Evolutionary conservation across 2,888 invertebrate genomes (phyloP).

Genomic region (Cheilosia scutellata): DNA sequence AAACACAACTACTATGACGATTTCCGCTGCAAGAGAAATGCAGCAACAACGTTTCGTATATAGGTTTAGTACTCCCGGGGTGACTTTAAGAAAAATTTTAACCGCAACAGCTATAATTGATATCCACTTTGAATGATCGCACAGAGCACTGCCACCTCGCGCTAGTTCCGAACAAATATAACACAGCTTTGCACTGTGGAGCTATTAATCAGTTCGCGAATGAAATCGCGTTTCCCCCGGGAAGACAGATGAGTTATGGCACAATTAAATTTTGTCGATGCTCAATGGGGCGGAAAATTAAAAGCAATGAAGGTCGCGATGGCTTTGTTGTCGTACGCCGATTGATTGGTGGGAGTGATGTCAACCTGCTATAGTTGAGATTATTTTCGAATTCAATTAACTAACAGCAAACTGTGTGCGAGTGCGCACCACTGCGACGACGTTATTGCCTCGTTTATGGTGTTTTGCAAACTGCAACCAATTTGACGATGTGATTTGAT

Average conservation of each 20-base stretch:
- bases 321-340: slow-evolving; percentile 14
- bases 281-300: slow-evolving; percentile 73
- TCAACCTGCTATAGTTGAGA: slow-evolving; percentile 32
- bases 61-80: neutral
- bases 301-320: slow-evolving; percentile 70
- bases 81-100: neutral
- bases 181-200: slow-evolving; percentile 12
- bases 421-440: slow-evolving; percentile 11
- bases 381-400: slow-evolving; percentile 33
- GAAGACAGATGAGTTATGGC: slow-evolving; percentile 55
- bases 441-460: slow-evolving; percentile 23
- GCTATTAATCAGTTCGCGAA: slow-evolving; percentile 27
- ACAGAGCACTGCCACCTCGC: slow-evolving; percentile 20
- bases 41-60: neutral
- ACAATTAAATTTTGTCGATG: slow-evolving; percentile 55
- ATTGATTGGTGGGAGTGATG: slow-evolving; percentile 23
- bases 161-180: slow-evolving; percentile 7
- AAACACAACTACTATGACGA: too few relatives aligned
- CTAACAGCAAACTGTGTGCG: slow-evolving; percentile 28
- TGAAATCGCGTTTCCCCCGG: slow-evolving; percentile 16
- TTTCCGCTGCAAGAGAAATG: neutral
- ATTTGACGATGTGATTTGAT: slow-evolving; percentile 50
- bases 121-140: slow-evolving; percentile 36
- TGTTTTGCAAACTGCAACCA: slow-evolving; percentile 50
- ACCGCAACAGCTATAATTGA: neutral